Evolutionary conservation across 2,888 invertebrate species (phyloP), one percentile per base, ranked within the genome.

Genomic region (Zygaena filipendulae): DNA sequence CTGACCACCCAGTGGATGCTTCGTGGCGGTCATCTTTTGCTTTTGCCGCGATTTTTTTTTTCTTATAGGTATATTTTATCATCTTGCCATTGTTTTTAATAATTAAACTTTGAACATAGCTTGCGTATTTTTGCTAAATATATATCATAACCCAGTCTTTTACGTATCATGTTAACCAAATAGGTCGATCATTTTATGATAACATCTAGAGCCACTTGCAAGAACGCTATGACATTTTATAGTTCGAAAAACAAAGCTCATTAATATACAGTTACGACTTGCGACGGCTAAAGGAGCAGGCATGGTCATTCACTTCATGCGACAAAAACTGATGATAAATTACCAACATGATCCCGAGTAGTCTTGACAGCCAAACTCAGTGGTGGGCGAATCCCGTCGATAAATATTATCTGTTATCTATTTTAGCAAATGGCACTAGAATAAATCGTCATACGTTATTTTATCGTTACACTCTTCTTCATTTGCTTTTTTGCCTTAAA

Each of bases 281-380:
- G 39, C 47, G 40, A 43, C 50, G 49, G 40, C 43, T 50, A 49
- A 54, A 52, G 39, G 43, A 42, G 42, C 52, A 46, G 48, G 47
- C 49, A 46, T 45, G 49, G 47, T 48, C 54, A 53, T 54, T 54
- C 40, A 45, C 55, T 51, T 39, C 38, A 36, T 42, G 50, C 45
- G 54, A 61, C 63, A 70, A 71, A 71, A 69, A 68, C 58, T 24
- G 47, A 59, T 68, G 71, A 75, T 71, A 55, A 59, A 74, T 75
- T 53, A 51, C 55, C 39, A 47, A 45, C 53, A 44, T 50, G 47
- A 50, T 58, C 53, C 52, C 53, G 43, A 51, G 51, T 50, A 56
- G 62, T 54, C 46, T 60, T 58, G 63, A 64, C 59, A n/a, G 52
- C 59, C 49, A 40, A 39, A 51, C 49, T 38, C 43, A 40, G 41